Conservation (phyloP, 2,797 vertebrate species). For the Ambastaia sidthimunki region DNA sequence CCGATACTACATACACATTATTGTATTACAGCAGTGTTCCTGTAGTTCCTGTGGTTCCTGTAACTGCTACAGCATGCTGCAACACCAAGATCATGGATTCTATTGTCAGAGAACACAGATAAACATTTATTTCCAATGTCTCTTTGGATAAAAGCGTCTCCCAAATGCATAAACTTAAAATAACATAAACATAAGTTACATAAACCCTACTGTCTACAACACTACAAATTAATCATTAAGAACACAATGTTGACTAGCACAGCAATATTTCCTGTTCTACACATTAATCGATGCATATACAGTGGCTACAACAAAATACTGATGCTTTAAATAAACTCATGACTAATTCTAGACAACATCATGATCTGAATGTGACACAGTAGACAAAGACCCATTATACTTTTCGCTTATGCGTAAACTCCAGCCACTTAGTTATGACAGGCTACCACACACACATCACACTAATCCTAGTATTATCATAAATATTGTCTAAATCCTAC, state of each 20-base stretch:
- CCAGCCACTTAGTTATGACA: slow-evolving; percentile 5
- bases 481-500: not conserved
- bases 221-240: not conserved
- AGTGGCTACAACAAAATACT: not conserved
- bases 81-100: too few relatives aligned
- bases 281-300: not conserved
- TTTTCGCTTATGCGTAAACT: not conserved
- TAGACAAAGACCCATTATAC: not conserved
- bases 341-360: slow-evolving; percentile 3
- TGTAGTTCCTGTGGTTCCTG: not conserved
- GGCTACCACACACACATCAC: not conserved
- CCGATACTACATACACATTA: slow-evolving; percentile 1
- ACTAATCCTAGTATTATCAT: not conserved
- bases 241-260: not conserved
- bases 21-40: not conserved
- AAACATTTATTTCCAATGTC: too few relatives aligned
- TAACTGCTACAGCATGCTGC: too few relatives aligned
- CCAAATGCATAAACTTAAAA: too few relatives aligned
- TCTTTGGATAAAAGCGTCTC: too few relatives aligned
- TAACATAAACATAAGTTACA: not conserved
- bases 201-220: not conserved
- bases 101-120: too few relatives aligned
- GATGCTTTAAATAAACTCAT: slow-evolving; percentile 8
- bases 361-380: not conserved
- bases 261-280: not conserved